Base-by-base conservation (phyloP, 1,140 invertebrate genomes). In the Zaprionus camerounensis region DNA sequence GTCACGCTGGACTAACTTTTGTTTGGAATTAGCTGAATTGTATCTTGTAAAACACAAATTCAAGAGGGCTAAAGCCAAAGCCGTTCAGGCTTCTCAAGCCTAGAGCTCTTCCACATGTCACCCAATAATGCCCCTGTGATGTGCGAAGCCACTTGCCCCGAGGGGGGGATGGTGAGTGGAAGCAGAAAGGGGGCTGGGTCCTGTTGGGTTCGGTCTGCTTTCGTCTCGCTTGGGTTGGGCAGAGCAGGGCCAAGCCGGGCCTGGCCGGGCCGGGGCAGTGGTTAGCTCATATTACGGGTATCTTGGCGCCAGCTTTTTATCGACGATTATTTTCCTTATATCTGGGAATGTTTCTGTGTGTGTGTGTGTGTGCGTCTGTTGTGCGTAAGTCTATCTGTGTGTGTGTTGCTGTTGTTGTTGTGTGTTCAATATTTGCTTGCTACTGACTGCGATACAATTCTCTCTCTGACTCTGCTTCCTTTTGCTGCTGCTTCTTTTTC, bases 261-360 rank as follows among this genome's bases (percentile, higher is more conserved):
- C 17, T 2, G 1, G 20, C 34, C 55, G 44, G 63, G 63, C 56
- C 53, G 85, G 84, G 78, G 75, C 85, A 90, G 81, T 84, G 84
- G 84, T 84, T 90, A 88, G 84, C 84, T 88, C 84, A 88, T 88
- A 88, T 88, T 88, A 88, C 84, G 85, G 85, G 85, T 88, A 88
- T 88, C 84, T 88, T 88, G 84, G 84, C 84, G 84, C 84, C 84
- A 88, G 84, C 84, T 88, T 88, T 88, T 88, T 88, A 88, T 88
- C 84, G 84, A 81, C 84, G 84, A 88, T 88, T 88, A 88, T 88
- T 90, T 87, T 90, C 69, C 75, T 90, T 81, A 81, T 82, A 77
- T 83, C 62, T 70, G 44, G 77, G 61, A 64, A 67, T 78, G 49
- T 64, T 38, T 71, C 2, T 34, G 2, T 31, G 28, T 9, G 31